Evolutionary conservation across 1,140 invertebrate genomes (phyloP).

Genomic region (Cecropterus lyciades): DNA sequence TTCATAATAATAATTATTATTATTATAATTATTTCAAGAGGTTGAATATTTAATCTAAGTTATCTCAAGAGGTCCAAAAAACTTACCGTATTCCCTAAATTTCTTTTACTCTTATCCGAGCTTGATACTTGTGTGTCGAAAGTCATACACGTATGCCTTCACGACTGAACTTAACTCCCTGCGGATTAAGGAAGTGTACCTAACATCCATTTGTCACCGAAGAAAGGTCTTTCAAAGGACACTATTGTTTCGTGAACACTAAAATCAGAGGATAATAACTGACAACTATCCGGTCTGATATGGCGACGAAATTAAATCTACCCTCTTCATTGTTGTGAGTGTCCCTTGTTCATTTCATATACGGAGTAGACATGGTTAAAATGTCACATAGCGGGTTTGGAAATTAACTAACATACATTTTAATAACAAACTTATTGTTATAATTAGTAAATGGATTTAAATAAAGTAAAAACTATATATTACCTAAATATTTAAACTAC

Average conservation of each 20-base stretch:
- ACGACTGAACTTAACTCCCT: conserved; percentile 40
- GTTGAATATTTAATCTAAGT: no score
- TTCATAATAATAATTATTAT: no score
- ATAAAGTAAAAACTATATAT: no score
- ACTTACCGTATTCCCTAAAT: no score
- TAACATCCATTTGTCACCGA: conserved; percentile 58
- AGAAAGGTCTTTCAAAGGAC: conserved; percentile 57
- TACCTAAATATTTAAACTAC: no score
- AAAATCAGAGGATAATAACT: conserved; percentile 61
- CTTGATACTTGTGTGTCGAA: neutral
- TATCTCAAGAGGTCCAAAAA: no score
- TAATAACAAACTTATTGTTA: no score
- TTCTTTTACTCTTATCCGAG: no score
- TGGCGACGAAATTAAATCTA: conserved; percentile 34
- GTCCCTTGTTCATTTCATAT: conserved; percentile 13
- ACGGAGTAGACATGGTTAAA: neutral
- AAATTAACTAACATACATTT: neutral
- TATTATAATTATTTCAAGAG: no score
- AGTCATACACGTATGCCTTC: conserved; percentile 3
- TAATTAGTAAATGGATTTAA: no score
- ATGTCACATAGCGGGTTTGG: neutral
- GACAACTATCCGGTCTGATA: conserved; percentile 42
- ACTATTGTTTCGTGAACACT: conserved; percentile 55
- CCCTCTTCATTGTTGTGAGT: conserved; percentile 37
- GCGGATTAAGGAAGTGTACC: conserved; percentile 58